phyloP scores from a whole-genome alignment of 2,888 invertebrate genomes.

The Apocheima hispidaria region DNA sequence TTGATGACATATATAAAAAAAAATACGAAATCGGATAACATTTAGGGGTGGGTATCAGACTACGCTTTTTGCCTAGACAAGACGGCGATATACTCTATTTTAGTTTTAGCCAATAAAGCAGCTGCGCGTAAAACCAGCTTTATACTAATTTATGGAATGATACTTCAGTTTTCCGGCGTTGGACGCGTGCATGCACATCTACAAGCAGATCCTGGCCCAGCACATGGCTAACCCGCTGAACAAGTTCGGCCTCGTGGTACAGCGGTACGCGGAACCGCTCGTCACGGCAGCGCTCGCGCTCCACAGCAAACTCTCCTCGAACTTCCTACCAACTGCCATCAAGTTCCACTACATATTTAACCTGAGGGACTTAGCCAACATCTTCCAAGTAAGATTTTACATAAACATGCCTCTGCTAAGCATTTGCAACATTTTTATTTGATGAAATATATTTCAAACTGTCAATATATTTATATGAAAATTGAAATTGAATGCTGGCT shows the following conservation, averaged over 20 bases:
- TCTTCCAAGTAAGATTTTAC: conserved; percentile 91
- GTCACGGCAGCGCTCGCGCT: conserved; percentile 91
- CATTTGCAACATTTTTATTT: too few relatives aligned
- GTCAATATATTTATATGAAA: too few relatives aligned
- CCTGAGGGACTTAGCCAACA: conserved; percentile 95
- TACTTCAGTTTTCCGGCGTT: conserved; percentile 90
- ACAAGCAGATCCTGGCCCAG: conserved; percentile 92
- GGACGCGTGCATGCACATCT: conserved; percentile 94
- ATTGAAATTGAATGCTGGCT: too few relatives aligned
- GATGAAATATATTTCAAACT: too few relatives aligned
- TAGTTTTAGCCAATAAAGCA: too few relatives aligned
- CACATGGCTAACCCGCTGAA: conserved; percentile 89
- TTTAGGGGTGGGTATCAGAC: too few relatives aligned
- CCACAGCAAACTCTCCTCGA: conserved; percentile 90
- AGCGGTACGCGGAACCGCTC: conserved; percentile 86
- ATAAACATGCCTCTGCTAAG: too few relatives aligned
- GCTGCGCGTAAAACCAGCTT: too few relatives aligned
- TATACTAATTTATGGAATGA: not conserved
- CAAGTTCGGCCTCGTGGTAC: conserved; percentile 88
- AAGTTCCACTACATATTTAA: conserved; percentile 99
- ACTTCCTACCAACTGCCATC: conserved; percentile 96
- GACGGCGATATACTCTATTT: too few relatives aligned
- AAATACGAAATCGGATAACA: too few relatives aligned
- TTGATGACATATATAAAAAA: too few relatives aligned
- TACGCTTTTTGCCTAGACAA: too few relatives aligned